Evolutionary conservation across 2,113 vertebrate genomes (phyloP).

Genomic region (Sebastes schlegelii): DNA sequence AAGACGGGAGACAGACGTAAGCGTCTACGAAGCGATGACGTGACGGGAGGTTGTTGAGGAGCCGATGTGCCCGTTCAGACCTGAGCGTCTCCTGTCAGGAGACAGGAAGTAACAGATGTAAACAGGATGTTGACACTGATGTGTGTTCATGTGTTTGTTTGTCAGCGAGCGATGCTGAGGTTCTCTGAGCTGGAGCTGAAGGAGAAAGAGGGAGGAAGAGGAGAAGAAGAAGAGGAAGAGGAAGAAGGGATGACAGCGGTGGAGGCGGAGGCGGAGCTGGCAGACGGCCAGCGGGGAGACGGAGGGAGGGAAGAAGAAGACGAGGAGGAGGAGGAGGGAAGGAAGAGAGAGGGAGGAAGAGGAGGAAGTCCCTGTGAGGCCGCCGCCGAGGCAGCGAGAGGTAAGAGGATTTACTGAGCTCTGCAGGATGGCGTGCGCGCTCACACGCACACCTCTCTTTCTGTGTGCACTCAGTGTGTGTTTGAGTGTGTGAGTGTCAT

Average conservation of each 20-base stretch:
- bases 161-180: constrained; percentile 94
- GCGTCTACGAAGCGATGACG: too few species aligned
- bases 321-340: constrained; percentile 59
- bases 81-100: too few species aligned
- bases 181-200: constrained; percentile 99
- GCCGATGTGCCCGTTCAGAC: too few species aligned
- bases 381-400: constrained; percentile 50
- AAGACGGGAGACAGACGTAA: too few species aligned
- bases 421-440: constrained; percentile 36
- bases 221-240: constrained; percentile 70
- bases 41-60: too few species aligned
- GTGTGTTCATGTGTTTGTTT: neutral
- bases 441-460: neutral
- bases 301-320: constrained; percentile 4
- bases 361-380: constrained; percentile 45
- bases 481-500: too few species aligned
- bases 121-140: too few species aligned
- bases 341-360: constrained; percentile 32
- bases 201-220: constrained; percentile 86
- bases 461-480: too few species aligned
- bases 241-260: constrained; percentile 8
- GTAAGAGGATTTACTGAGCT: constrained; percentile 73
- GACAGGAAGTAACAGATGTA: too few species aligned
- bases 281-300: neutral
- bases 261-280: constrained; percentile 3